Evolutionary conservation across 2,888 invertebrate genomes (phyloP).

Genomic region (Drosophila borealis): DNA sequence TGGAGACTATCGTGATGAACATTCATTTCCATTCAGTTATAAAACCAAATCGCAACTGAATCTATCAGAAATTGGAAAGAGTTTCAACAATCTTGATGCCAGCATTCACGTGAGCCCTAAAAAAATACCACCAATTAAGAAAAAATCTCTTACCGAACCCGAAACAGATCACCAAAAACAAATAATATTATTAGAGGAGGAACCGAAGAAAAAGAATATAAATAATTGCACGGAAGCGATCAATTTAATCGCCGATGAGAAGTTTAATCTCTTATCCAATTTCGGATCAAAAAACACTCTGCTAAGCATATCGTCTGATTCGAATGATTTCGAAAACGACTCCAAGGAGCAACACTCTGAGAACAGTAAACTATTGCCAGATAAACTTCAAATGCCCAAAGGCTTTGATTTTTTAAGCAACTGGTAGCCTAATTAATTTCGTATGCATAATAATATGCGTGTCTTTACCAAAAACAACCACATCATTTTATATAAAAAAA

Average conservation of each 20-base stretch:
- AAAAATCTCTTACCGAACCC: not conserved
- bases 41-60: constrained; percentile 93
- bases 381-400: constrained; percentile 63
- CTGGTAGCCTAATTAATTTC: constrained; percentile 39
- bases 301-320: constrained; percentile 31
- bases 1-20: constrained; percentile 90
- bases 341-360: constrained; percentile 54
- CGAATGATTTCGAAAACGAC: constrained; percentile 57
- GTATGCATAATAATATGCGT: constrained; percentile 11
- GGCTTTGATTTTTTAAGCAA: constrained; percentile 61
- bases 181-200: constrained; percentile 8
- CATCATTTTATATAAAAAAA: constrained; percentile 10
- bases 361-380: constrained; percentile 44
- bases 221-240: constrained; percentile 3
- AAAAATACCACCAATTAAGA: constrained; percentile 2
- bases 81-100: constrained; percentile 4
- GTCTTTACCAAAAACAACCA: constrained; percentile 18
- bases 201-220: not conserved
- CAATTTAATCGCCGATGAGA: constrained; percentile 18
- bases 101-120: constrained; percentile 4
- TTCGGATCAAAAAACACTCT: constrained; percentile 41
- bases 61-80: constrained; percentile 82
- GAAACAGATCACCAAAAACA: constrained; percentile 8
- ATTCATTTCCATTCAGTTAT: constrained; percentile 94
- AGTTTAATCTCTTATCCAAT: constrained; percentile 22